Evolutionary conservation across 1,140 invertebrate genomes (phyloP), one percentile per base, ranked within the genome.

Genomic region (Cylas formicarius): DNA sequence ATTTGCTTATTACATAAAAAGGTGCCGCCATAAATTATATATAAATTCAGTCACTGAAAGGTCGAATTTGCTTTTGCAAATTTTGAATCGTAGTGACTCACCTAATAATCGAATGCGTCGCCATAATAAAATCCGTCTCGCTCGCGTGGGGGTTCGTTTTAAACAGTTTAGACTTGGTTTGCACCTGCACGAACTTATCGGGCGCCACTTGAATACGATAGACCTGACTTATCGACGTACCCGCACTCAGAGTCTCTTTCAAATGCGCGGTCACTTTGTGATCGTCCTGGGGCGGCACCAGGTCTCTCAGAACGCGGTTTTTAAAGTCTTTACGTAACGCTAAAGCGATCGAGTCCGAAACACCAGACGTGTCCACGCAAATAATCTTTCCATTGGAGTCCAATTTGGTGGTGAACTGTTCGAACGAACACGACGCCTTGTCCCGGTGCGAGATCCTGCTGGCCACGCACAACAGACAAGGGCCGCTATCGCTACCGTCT

Each of bases 391-490:
- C 89, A 56, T 78, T 76, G 44, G 77, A 73, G 69, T 94, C 89
- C 62, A 95, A 74, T 72, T 89, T 89, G 61, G 93, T 88, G 57
- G 89, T 88, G 68, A 96, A 92, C 67, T 92, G 87, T 67, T 92
- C 86, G 53, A 88, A 73, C 58, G 73, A 68, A 59, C 76, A 67
- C 56, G 78, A 72, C 52, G 80, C 77, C 61, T 90, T 86, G 65
- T 95, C 90, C 60, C 80, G 83, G 50, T 81, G 74, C 48, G 86
- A 81, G 55, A 92, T 82, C 62, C 90, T 75, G 60, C 88, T 85
- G 62, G 81, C 84, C 26, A 88, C 81, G 72, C 87, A 91, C 69
- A 90, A 75, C 48, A 87, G 69, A 65, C 77, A 69, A 58, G 65
- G 67, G 57, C 58, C 72, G 48, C 55, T 63, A 35, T 63, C 63